Percentiles rank a stretch among this genome's conserved stretches.
phyloP scores from a whole-genome alignment of 2,797 vertebrate species.

The Euphonia xanthogaster region DNA sequence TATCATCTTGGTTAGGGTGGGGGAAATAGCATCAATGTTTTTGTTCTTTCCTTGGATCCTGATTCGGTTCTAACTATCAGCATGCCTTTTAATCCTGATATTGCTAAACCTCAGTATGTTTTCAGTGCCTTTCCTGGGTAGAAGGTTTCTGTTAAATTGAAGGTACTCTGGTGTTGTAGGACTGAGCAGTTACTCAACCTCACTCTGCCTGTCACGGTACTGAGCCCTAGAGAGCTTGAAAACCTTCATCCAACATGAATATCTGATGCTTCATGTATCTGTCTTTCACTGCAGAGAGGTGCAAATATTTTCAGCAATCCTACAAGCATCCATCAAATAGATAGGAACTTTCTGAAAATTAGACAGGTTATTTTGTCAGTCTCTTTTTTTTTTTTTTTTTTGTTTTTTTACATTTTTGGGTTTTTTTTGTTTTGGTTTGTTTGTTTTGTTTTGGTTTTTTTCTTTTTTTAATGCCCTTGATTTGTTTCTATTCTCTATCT shows the following conservation, averaged over 20 bases:
- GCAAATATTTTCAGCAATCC: not conserved
- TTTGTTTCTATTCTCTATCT: conserved; percentile 4
- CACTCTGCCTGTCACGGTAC: not conserved
- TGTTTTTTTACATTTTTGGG: no score
- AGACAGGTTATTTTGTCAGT: not conserved
- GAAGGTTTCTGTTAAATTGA: not conserved
- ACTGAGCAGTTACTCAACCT: not conserved
- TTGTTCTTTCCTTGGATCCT: not conserved
- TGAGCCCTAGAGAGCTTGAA: not conserved
- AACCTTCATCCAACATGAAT: not conserved
- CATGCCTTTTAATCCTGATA: not conserved
- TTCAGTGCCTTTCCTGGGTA: not conserved
- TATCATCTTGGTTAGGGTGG: not conserved
- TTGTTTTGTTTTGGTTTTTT: not conserved
- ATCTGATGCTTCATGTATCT: not conserved
- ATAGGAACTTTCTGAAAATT: not conserved
- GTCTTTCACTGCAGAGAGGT: not conserved
- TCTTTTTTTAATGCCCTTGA: not conserved
- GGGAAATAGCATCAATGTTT: not conserved
- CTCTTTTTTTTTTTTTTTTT: not conserved
- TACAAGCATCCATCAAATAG: not conserved
- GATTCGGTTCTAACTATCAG: not conserved
- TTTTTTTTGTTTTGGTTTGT: not conserved
- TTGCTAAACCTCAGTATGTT: not conserved
- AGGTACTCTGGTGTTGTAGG: not conserved